Percentiles rank a stretch among this genome's conserved stretches.
Evolutionary conservation across 2,797 vertebrate genomes (phyloP).

Genomic region (Microctenopoma lineatum): DNA sequence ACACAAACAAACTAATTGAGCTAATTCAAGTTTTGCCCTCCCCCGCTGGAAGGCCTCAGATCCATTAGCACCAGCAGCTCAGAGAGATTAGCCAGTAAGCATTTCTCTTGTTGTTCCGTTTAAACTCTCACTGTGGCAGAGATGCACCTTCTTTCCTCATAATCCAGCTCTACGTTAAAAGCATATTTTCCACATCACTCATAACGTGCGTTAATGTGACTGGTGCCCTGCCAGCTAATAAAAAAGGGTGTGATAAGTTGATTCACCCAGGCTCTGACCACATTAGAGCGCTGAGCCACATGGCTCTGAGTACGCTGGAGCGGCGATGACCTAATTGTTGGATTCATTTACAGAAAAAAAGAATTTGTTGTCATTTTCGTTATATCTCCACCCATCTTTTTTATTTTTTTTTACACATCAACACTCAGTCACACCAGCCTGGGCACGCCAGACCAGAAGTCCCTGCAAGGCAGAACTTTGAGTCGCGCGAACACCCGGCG

Average conservation of each 20-base stretch:
- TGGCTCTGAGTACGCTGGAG: slow-evolving; percentile 21
- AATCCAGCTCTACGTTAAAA: slow-evolving; percentile 22
- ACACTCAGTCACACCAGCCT: neutral
- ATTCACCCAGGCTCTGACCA: slow-evolving; percentile 37
- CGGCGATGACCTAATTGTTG: slow-evolving; percentile 48
- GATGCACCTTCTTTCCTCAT: slow-evolving; percentile 18
- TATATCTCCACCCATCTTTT: neutral
- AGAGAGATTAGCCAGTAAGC: too few relatives aligned
- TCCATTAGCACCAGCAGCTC: too few relatives aligned
- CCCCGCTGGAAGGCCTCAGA: too few relatives aligned
- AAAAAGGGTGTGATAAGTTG: slow-evolving; percentile 56
- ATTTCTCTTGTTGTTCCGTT: too few relatives aligned
- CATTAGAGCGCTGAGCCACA: slow-evolving; percentile 28
- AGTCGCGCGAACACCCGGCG: slow-evolving; percentile 25
- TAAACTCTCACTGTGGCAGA: too few relatives aligned
- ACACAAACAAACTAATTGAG: too few relatives aligned
- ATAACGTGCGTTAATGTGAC: slow-evolving; percentile 41
- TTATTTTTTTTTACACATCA: neutral
- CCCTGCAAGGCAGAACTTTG: slow-evolving; percentile 19
- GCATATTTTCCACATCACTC: slow-evolving; percentile 65
- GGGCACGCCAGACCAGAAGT: neutral
- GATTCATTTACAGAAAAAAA: slow-evolving; percentile 22
- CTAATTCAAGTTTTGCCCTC: too few relatives aligned
- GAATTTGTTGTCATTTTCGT: slow-evolving; percentile 12
- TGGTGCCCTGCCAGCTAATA: slow-evolving; percentile 50